Conservation (phyloP, 1,140 invertebrate genomes). For the Teleopsis dalmanni region DNA sequence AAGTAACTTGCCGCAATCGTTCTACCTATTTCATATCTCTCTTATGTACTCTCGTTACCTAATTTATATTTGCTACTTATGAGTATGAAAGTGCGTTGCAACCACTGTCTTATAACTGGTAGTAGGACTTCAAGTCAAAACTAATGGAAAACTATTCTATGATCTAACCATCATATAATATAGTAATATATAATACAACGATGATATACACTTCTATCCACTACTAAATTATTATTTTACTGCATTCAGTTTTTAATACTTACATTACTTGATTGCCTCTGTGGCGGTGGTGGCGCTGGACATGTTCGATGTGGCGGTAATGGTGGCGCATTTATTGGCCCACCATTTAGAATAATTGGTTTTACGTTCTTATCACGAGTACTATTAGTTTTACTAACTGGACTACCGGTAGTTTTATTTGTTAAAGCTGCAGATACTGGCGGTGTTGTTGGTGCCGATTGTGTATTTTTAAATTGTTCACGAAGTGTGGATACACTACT, state of each 20-base stretch:
- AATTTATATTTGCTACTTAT: too few species aligned
- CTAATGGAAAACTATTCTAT: too few species aligned
- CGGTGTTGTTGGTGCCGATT: slow-evolving; percentile 23
- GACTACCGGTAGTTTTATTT: slow-evolving; percentile 4
- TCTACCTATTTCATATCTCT: too few species aligned
- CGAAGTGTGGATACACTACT: slow-evolving; percentile 34
- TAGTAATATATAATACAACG: too few species aligned
- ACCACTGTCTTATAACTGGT: too few species aligned
- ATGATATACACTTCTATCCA: too few species aligned
- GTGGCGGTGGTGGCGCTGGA: slow-evolving; percentile 39
- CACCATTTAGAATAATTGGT: slow-evolving; percentile 38
- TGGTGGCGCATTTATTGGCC: slow-evolving; percentile 33
- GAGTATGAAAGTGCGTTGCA: too few species aligned
- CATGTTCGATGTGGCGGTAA: slow-evolving; percentile 39
- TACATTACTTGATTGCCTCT: slow-evolving; percentile 39
- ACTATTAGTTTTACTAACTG: slow-evolving; percentile 6
- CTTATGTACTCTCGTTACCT: too few species aligned
- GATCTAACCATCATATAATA: too few species aligned
- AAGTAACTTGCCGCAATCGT: too few species aligned
- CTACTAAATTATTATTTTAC: neutral
- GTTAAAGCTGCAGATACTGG: slow-evolving; percentile 10
- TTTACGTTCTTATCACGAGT: slow-evolving; percentile 27
- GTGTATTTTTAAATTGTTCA: slow-evolving; percentile 30
- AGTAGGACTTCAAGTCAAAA: too few species aligned
- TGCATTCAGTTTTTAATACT: slow-evolving; percentile 14